Conservation (phyloP, 2,797 vertebrate species). For the Sebastolobus altivelis region DNA sequence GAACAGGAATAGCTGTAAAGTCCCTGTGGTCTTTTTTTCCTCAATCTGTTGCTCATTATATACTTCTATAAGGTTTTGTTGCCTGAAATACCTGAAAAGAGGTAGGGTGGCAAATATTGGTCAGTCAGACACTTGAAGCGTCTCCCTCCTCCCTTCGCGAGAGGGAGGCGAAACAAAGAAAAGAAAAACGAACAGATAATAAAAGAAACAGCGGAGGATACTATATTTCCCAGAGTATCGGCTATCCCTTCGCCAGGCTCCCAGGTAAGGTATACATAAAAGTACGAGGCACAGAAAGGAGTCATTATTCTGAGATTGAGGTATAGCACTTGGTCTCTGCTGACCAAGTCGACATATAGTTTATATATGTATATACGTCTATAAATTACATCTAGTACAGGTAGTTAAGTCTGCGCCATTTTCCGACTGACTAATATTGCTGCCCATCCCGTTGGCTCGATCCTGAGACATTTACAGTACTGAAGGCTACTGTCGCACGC, state of each 20-base stretch:
- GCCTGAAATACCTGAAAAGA: slow-evolving; percentile 73
- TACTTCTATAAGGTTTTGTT: slow-evolving; percentile 53
- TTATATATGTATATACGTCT: slow-evolving; percentile 50
- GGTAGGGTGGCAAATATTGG: slow-evolving; percentile 82
- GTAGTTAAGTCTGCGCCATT: slow-evolving; percentile 80
- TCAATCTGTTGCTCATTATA: slow-evolving; percentile 37
- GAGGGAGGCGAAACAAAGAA: slow-evolving; percentile 64
- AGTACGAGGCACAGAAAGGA: slow-evolving; percentile 82
- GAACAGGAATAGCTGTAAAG: slow-evolving; percentile 6
- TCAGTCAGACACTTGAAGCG: slow-evolving; percentile 82
- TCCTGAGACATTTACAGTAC: slow-evolving; percentile 86
- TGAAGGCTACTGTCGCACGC: slow-evolving; percentile 81
- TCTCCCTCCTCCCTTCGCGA: slow-evolving; percentile 55
- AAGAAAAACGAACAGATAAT: slow-evolving; percentile 49
- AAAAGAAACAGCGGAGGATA: slow-evolving; percentile 62
- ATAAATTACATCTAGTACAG: slow-evolving; percentile 71
- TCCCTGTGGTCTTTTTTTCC: slow-evolving; percentile 18
- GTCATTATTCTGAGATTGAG: slow-evolving; percentile 82
- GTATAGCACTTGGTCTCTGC: slow-evolving; percentile 78
- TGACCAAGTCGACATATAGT: slow-evolving; percentile 62
- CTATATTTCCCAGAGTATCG: slow-evolving; percentile 83
- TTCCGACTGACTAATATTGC: slow-evolving; percentile 84
- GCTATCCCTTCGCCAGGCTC: slow-evolving; percentile 75
- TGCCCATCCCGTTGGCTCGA: slow-evolving; percentile 75
- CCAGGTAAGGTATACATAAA: slow-evolving; percentile 70